These are phyloP conservation scores for Drosophila guanche DNA, from an alignment of 1,140 invertebrate species.

Conservation along the genomic window DNA sequence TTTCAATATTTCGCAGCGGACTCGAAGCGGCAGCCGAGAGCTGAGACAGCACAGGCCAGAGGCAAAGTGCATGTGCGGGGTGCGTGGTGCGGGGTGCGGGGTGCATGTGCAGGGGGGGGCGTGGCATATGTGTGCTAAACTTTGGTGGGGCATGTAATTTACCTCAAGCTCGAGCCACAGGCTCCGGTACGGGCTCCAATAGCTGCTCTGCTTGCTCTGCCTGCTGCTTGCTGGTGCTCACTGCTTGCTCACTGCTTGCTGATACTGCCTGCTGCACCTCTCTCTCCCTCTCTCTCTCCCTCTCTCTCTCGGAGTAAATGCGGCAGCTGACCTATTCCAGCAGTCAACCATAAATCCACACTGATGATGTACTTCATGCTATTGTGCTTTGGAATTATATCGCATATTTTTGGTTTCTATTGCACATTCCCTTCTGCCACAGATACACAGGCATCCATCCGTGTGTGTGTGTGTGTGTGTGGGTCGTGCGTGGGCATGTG, in stretches of 20 bases:
- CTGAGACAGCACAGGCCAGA: constrained; percentile 34
- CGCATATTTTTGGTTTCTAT: constrained; percentile 82
- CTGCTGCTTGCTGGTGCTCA: constrained; percentile 35
- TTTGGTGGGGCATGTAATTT: constrained; percentile 69
- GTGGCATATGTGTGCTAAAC: constrained; percentile 48
- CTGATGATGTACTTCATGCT: constrained; percentile 81
- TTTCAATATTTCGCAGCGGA: constrained; percentile 74
- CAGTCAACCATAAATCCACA: constrained; percentile 82
- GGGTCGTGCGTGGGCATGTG: constrained; percentile 29
- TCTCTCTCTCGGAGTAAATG: constrained; percentile 62
- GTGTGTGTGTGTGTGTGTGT: neutral
- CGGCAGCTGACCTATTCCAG: constrained; percentile 79
- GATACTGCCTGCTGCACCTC: constrained; percentile 5
- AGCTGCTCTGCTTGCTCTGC: constrained; percentile 21
- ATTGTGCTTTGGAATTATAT: constrained; percentile 81
- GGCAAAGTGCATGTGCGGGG: constrained; percentile 22
- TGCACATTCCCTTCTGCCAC: constrained; percentile 72
- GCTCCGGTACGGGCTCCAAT: constrained; percentile 41
- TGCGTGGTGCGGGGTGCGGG: constrained; percentile 14
- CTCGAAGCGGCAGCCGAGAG: constrained; percentile 40
- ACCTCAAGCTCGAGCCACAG: constrained; percentile 61
- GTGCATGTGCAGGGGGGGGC: constrained; percentile 7
- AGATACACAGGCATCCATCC: constrained; percentile 1
- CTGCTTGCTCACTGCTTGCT: constrained; percentile 27
- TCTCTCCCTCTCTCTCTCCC: constrained; percentile 25